Conservation (phyloP, 2,113 vertebrate species). For the Melanotaenia duboulayi region DNA sequence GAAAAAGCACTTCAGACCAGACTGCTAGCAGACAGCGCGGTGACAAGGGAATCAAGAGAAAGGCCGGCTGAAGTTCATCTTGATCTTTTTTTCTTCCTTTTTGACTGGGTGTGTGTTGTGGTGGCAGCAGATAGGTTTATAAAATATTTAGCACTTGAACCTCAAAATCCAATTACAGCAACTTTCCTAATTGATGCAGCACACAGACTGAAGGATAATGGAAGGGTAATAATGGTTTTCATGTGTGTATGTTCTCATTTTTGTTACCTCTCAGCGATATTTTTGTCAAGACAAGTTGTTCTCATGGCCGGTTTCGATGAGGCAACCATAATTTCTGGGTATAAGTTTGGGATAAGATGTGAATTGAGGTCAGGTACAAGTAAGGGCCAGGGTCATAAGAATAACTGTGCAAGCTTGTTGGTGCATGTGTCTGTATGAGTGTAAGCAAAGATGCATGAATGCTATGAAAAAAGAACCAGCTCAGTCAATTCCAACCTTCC, state of each 20-base stretch:
- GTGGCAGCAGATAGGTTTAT: constrained; percentile 40
- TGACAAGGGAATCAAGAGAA: constrained; percentile 34
- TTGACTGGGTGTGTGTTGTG: constrained; percentile 6
- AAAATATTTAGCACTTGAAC: constrained; percentile 65
- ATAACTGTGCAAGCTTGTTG: not conserved
- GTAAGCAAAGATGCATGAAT: constrained; percentile 38
- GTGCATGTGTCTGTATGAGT: not conserved
- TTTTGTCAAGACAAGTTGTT: not conserved
- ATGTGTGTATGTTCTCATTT: not conserved
- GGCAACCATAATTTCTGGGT: not conserved
- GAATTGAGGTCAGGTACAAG: not conserved
- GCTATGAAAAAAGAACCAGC: not conserved
- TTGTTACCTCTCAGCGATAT: not conserved
- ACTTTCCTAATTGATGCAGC: constrained; percentile 46
- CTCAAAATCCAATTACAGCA: constrained; percentile 53
- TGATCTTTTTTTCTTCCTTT: not conserved
- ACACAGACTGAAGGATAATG: constrained; percentile 37
- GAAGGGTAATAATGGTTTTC: constrained; percentile 40
- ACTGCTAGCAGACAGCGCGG: constrained; percentile 32
- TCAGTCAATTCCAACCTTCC: constrained; percentile 31
- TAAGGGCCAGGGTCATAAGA: no score
- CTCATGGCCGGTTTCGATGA: no score
- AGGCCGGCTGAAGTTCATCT: constrained; percentile 21
- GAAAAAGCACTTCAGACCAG: constrained; percentile 47
- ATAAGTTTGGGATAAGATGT: not conserved